phyloP scores from a whole-genome alignment of 2,113 vertebrate species.

The Trachemys scripta region DNA sequence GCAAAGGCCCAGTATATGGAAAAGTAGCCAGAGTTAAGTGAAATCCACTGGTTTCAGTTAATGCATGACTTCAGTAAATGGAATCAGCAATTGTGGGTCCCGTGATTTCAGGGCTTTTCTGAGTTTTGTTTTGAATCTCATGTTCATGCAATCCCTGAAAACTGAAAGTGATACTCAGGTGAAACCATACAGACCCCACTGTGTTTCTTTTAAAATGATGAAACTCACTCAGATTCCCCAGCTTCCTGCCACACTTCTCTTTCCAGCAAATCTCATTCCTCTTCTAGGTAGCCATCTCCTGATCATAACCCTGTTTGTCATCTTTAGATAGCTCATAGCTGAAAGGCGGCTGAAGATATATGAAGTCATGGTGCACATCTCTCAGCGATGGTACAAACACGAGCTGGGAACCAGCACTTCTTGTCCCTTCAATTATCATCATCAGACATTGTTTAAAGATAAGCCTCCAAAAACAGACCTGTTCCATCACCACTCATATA shows the following conservation, averaged over 20 bases:
- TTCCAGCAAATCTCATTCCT: not conserved
- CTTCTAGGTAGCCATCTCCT: not conserved
- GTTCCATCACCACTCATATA: not conserved
- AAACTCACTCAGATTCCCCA: rapidly evolving
- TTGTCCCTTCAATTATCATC: no score
- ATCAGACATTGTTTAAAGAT: no score
- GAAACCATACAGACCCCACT: not conserved
- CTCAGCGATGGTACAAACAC: constrained; percentile 90
- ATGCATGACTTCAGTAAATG: not conserved
- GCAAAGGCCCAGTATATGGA: not conserved
- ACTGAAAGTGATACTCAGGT: rapidly evolving
- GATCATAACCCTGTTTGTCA: constrained; percentile 75
- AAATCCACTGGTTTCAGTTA: not conserved
- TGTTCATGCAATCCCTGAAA: rapidly evolving
- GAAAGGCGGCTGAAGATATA: constrained; percentile 94
- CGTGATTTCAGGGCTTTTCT: not conserved
- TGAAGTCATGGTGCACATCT: constrained; percentile 87
- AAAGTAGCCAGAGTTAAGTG: not conserved
- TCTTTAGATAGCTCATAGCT: constrained; percentile 79
- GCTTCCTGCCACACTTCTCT: not conserved
- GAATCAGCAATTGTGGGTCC: not conserved
- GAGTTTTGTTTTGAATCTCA: not conserved
- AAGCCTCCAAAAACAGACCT: rapidly evolving
- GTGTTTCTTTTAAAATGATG: not conserved
- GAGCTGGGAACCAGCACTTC: constrained; percentile 79